Conservation (phyloP, 35 echinoderm and acorn worm genomes). For the Nesometra sesokonis region DNA sequence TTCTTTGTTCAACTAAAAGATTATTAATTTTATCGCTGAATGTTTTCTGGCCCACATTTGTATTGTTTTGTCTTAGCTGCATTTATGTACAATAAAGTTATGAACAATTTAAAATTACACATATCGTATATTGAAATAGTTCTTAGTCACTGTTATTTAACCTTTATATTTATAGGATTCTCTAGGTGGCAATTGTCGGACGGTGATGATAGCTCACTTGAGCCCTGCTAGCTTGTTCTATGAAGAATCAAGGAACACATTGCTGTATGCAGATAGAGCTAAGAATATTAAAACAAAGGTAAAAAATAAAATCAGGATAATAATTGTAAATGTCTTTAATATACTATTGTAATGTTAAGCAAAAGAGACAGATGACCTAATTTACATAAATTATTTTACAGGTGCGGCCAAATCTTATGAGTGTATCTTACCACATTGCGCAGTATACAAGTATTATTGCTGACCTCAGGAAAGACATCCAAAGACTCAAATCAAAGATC, state of each 20-base stretch:
- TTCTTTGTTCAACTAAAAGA: too few relatives aligned
- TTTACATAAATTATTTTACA: constrained; percentile 11
- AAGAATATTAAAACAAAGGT: constrained; percentile 98
- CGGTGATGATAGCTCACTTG: constrained; percentile 96
- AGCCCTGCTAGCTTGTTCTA: constrained; percentile 82
- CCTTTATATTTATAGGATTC: constrained; percentile 48
- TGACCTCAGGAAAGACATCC: constrained; percentile 83
- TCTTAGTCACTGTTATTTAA: background rate
- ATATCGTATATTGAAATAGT: too few relatives aligned
- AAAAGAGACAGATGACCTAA: background rate
- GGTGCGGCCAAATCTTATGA: constrained; percentile 67
- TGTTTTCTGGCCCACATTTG: too few relatives aligned
- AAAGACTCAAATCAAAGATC: constrained; percentile 83
- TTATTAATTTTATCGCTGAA: too few relatives aligned
- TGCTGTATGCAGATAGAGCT: constrained; percentile 94
- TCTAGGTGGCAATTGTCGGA: constrained; percentile 91
- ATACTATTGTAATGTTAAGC: background rate
- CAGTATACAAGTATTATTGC: constrained; percentile 99
- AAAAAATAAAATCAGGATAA: background rate
- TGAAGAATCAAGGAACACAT: constrained; percentile 93
- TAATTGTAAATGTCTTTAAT: background rate
- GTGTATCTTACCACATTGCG: constrained; percentile 85
- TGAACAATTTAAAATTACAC: too few relatives aligned
- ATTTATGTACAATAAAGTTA: too few relatives aligned
- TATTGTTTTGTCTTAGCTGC: too few relatives aligned